Base-by-base conservation (phyloP, 23 tunicate species). In the Botrylloides violaceus region DNA sequence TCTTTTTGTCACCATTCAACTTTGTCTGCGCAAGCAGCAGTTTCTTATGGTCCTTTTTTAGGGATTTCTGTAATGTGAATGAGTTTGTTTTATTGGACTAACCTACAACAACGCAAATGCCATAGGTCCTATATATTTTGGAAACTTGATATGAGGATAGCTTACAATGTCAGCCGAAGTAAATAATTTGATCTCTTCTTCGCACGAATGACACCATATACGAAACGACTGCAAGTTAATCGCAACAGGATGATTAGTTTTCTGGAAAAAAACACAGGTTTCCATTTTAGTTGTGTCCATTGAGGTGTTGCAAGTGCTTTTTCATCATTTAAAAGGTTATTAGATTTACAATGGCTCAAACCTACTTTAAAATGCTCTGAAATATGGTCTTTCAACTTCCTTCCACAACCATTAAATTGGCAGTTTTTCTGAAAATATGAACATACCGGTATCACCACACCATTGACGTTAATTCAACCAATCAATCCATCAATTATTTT, bases 331-430 rank as follows among this genome's bases (percentile, higher is more conserved):
- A n/a, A n/a, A n/a, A n/a, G n/a, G n/a, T n/a, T n/a, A n/a, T n/a
- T n/a, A n/a, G n/a, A n/a, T n/a, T n/a, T n/a, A n/a, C n/a, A n/a
- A n/a, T n/a, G n/a, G n/a, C n/a, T n/a, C n/a, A n/a, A n/a, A n/a
- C 15, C 29, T 68, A 85, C 92, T 76, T 85, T 60, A 32, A 27
- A 66, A 63, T 87, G 96, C 35, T 76, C 64, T 36, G 84, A 35
- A 4, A 79, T 79, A 59, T 87, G 96, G 36, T 87, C 87, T n/a
- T 81, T 58, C 20, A n/a, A 21, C 9, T 73, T 38, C 23, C 59
- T 65, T 61, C 86, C 80, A 39, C 96, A 87, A 2, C 96, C 96
- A 63, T 74, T 77, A 81, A 76, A 87, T 4, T 63, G 27, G 63
- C 96, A 87, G 50, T 57, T 66, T 58, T 71, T 78, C 94, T 86